Evolutionary conservation across 2,113 vertebrate genomes (phyloP).

Genomic region (Tragelaphus strepsiceros): DNA sequence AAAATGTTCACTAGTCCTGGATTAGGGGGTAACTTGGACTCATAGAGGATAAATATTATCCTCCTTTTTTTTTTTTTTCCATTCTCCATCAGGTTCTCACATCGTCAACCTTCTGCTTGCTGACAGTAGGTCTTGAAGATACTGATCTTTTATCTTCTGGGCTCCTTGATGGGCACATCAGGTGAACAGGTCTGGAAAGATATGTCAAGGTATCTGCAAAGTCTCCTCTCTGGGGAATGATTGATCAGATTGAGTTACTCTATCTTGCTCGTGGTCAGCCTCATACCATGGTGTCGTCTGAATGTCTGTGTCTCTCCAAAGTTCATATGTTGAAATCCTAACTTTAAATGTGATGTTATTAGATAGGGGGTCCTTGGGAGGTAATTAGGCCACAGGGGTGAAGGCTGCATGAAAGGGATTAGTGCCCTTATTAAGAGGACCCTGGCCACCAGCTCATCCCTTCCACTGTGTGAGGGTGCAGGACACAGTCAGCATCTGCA

Average conservation of each 20-base stretch:
- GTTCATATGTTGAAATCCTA: background rate
- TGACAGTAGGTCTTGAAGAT: background rate
- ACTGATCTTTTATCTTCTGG: no score
- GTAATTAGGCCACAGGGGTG: background rate
- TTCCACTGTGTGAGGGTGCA: background rate
- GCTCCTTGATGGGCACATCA: rapidly evolving
- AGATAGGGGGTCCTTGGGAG: background rate
- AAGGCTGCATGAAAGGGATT: no score
- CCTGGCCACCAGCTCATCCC: background rate
- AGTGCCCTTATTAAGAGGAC: background rate
- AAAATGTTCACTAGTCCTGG: background rate
- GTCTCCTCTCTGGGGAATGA: background rate
- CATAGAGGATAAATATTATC: background rate
- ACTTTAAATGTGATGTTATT: background rate
- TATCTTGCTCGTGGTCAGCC: background rate
- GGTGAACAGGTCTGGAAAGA: background rate
- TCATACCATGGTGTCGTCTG: background rate
- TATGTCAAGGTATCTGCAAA: background rate
- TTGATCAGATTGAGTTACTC: background rate
- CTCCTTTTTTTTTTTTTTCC: background rate
- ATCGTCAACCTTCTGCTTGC: background rate
- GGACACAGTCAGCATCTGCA: background rate
- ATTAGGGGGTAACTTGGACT: background rate
- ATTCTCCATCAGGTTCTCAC: background rate
- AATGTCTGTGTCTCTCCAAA: background rate